These are phyloP conservation scores for Lagria hirta DNA, from an alignment of 2,888 invertebrate genomes.

Conservation along the genomic window DNA sequence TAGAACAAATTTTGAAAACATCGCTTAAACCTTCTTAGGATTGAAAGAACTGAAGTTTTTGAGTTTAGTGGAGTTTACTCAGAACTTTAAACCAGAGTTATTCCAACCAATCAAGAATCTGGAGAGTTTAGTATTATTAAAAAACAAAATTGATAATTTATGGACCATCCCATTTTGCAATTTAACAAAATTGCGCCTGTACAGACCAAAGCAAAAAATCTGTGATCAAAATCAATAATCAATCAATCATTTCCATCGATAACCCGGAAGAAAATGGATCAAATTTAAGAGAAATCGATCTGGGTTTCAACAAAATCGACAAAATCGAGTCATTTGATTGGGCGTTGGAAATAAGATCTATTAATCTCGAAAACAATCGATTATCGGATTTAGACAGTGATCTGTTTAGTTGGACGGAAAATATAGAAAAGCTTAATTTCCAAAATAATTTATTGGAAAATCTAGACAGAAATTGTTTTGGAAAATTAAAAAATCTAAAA, in stretches of 20 bases:
- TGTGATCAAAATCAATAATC: constrained; percentile 3
- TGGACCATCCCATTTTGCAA: constrained; percentile 38
- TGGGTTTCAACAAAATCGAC: constrained; percentile 39
- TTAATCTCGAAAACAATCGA: constrained; percentile 36
- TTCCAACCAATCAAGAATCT: constrained; percentile 29
- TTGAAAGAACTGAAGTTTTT: constrained; percentile 35
- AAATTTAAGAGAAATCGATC: constrained; percentile 34
- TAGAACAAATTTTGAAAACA: constrained; percentile 28
- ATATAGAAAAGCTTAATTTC: constrained; percentile 29
- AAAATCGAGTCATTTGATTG: constrained; percentile 29
- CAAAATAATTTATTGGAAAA: constrained; percentile 6
- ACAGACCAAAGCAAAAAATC: constrained; percentile 7
- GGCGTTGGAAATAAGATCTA: constrained; percentile 27
- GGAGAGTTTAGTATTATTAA: constrained; percentile 32
- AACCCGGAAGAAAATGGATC: background rate
- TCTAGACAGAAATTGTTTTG: constrained; percentile 17
- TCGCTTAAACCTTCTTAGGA: constrained; percentile 28
- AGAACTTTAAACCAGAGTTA: constrained; percentile 29
- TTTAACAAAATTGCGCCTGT: constrained; percentile 31
- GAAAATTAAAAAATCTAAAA: constrained; percentile 21
- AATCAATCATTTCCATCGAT: background rate
- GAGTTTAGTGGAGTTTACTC: constrained; percentile 36
- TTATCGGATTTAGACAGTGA: constrained; percentile 27
- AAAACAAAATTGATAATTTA: constrained; percentile 35
- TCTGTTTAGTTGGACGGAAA: constrained; percentile 28